Base-by-base conservation (phyloP, 2,797 vertebrate species). In the Phoxinus dragarum region DNA sequence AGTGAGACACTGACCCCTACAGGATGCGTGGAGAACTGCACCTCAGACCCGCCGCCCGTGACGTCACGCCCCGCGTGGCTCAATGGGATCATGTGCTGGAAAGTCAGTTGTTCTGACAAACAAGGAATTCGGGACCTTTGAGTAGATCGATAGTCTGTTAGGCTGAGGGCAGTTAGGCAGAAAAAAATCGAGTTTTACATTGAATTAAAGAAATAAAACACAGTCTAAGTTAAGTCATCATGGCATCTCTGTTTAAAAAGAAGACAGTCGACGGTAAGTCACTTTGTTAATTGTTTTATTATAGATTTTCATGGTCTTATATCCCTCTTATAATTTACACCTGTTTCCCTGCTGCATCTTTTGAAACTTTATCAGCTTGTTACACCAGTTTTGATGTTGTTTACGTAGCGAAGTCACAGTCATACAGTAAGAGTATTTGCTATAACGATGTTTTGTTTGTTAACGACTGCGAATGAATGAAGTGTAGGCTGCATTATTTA, bases 181-280 rank as follows among this genome's bases (percentile, higher is more conserved):
- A 27, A 12, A 61, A 71, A 40, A 27, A 27, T n/a, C 49, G 36
- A 79, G 40, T 38, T 79, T 79, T 31, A 12, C 19, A 19, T 16
- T 38, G 1, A 66, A 40, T n/a, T 64, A 49, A 27, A 78, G 10
- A 69, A 76, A 16, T 71, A 49, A 47, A 85, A 61, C 27, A 6
- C 77, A 71, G 47, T 23, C 2, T 61, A 40, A 23, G 2, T 31
- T 12, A 2, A 47, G 23, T 49, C 86, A 88, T 87, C 91, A 99
- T 99, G 98, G 96, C 96, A 84, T 97, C 96, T 69, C 92, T 98
- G 84, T 98, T 99, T 92, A 99, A 98, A 96, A 99, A 97, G 96
- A 99, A 98, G 93, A 99, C 97, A 0, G 96, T 96, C 66, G 98
- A 99, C 11, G 98, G 98, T 99, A 93, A 98, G 98, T 96, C 93